Evolutionary conservation across 2,888 invertebrate genomes (phyloP), one percentile per base, ranked within the genome.

Genomic region (Notocelia uddmanniana): DNA sequence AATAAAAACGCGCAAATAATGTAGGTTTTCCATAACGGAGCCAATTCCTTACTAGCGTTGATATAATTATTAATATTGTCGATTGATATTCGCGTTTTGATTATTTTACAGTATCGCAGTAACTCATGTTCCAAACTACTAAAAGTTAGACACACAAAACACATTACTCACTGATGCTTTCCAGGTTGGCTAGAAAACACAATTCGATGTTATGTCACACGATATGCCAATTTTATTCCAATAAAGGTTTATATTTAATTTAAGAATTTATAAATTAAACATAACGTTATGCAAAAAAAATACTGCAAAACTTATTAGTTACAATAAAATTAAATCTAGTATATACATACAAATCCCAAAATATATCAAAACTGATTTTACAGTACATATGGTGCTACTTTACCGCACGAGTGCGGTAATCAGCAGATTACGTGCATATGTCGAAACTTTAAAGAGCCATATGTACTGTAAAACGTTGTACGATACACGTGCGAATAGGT

Each of bases 141-240:
- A n/a, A n/a, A n/a, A 15, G 19, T 55, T 34, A 34, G 37, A 23
- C 45, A 68, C 60, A 58, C 48, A 19, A 34, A 67, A 52, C 60
- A 60, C 15, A 50, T 74, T 79, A 92, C 92, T 92, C 82, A 92
- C 92, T 89, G 76, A 90, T 89, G 80, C 95, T 95, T 94, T 95
- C 96, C 95, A 95, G 94, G 95, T 95, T 95, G 83, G 96, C 96
- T 96, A 94, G 80, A 91, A 90, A 86, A 79, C 78, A 83, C 79
- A 84, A 67, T 52, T 34, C 21, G 34, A 57, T 69, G 63, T 74
- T 60, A 72, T 55, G 48, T 21, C 67, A 71, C 34, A 60, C 54
- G 18, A 8, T 11, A 21, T 23, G 67, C 21, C 26, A 37, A 57
- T 37, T 59, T 34, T 48, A n/a, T 10, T 52, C 5, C 19, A 50